Evolutionary conservation across 1,140 invertebrate species (phyloP), one percentile per base, ranked within the genome.

Genomic region (Neotoxoptera formosana): DNA sequence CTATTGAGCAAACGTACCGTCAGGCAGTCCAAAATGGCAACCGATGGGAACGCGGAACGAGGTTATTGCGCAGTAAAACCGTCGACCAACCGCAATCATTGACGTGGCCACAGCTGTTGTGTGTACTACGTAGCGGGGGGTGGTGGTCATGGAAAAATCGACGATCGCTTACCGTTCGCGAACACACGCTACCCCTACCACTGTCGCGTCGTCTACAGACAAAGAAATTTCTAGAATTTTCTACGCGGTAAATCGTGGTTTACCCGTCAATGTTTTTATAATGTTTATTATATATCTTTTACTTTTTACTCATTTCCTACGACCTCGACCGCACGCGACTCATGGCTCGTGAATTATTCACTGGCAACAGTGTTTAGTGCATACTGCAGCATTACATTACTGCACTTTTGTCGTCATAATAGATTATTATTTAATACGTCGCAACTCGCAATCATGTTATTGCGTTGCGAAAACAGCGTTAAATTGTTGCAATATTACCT

Each of bases 191-290:
- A 23, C 51, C 25, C 56, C 56, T 23, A 30, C 56, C 56, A 30
- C 25, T 56, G n/a, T 20, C 30, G 20, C 21, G 76, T 20, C 76
- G 1, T 14, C 1, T 1, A 21, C 56, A 7, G 20, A 34, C 76
- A 83, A 36, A 83, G 34, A 83, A 83, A 36, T 23, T 23, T 83
- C 76, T 83, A 34, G 76, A 83, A 83, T 83, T 83, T 83, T 83
- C 76, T 83, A 83, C 76, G 34, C 34, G 1, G n/a, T 76, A 14
- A 34, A 76, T n/a, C n/a, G 17, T 67, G 17, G n/a, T 17, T 67
- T n/a, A n/a, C n/a, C n/a, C n/a, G 3, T 67, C n/a, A 25, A 47
- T 48, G 48, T 48, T 48, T 48, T 11, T 48, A n/a, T n/a, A n/a
- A n/a, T 48, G 48, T 48, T 48, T 48, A 11, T 17, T 14, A 11